phyloP scores from a whole-genome alignment of 1,140 invertebrate species.

The Drosophila oshimai region DNA sequence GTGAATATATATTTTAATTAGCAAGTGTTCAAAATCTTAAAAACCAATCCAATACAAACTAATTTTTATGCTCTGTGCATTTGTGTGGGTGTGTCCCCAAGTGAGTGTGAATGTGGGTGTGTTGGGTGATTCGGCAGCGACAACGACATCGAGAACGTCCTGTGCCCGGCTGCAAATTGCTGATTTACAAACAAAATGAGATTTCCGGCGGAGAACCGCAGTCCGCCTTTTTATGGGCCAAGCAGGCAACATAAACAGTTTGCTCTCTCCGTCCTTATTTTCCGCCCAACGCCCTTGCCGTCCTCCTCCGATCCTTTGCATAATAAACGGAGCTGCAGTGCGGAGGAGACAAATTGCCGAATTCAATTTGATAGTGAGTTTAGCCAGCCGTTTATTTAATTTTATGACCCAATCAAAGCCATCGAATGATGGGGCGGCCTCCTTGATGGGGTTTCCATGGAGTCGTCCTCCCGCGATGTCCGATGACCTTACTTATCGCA shows the following conservation, averaged over 20 bases:
- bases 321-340: conserved; percentile 54
- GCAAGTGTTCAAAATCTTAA: too few species aligned
- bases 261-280: conserved; percentile 5
- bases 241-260: conserved; percentile 55
- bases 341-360: conserved; percentile 71
- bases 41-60: too few species aligned
- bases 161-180: conserved; percentile 72
- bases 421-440: conserved; percentile 10
- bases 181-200: conserved; percentile 81
- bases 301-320: conserved; percentile 45
- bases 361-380: conserved; percentile 78
- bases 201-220: conserved; percentile 56
- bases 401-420: conserved; percentile 60
- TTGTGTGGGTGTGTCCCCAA: conserved; percentile 1
- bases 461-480: too few species aligned
- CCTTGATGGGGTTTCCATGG: neutral
- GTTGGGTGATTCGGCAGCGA: conserved; percentile 31
- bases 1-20: too few species aligned
- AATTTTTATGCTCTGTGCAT: conserved; percentile 1
- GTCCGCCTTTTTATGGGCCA: conserved; percentile 50
- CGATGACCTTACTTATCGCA: conserved; percentile 8
- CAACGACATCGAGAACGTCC: conserved; percentile 53
- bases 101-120: conserved; percentile 11
- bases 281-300: too few species aligned
- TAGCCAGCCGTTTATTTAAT: conserved; percentile 73